These are phyloP conservation scores for Connochaetes taurinus DNA, from an alignment of 2,113 vertebrate species.

Conservation along the genomic window DNA sequence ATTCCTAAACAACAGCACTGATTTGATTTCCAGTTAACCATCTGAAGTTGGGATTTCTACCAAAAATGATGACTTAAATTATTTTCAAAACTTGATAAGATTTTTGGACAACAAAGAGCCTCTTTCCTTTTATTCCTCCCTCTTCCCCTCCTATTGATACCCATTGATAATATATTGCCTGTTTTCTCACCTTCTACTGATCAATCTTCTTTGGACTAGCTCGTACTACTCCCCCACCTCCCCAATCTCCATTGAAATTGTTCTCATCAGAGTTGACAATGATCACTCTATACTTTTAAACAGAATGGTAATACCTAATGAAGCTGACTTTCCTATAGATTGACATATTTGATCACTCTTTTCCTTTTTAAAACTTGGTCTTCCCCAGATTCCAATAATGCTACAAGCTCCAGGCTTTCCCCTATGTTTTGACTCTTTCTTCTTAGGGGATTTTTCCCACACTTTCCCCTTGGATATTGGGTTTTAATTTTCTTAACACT, in stretches of 20 bases:
- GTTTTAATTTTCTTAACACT: neutral
- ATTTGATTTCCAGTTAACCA: conserved; percentile 19
- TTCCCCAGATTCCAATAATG: neutral
- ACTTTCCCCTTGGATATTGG: neutral
- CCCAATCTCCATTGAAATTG: neutral
- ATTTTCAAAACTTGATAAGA: neutral
- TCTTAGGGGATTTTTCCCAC: neutral
- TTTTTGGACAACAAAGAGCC: neutral
- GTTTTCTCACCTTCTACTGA: neutral
- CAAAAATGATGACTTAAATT: neutral
- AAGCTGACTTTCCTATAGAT: neutral
- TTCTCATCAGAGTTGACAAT: neutral
- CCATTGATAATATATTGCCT: neutral
- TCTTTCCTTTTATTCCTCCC: neutral
- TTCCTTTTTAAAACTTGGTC: neutral
- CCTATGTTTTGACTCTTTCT: neutral
- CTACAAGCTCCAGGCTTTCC: neutral
- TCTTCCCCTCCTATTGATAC: neutral
- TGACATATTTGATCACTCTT: neutral
- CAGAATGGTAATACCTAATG: neutral
- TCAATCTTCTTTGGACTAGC: neutral
- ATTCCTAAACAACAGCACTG: neutral
- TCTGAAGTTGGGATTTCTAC: neutral
- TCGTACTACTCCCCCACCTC: too few species aligned
- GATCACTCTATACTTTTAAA: neutral